phyloP scores from a whole-genome alignment of 2,797 vertebrate species.

The Microhierax caerulescens region DNA sequence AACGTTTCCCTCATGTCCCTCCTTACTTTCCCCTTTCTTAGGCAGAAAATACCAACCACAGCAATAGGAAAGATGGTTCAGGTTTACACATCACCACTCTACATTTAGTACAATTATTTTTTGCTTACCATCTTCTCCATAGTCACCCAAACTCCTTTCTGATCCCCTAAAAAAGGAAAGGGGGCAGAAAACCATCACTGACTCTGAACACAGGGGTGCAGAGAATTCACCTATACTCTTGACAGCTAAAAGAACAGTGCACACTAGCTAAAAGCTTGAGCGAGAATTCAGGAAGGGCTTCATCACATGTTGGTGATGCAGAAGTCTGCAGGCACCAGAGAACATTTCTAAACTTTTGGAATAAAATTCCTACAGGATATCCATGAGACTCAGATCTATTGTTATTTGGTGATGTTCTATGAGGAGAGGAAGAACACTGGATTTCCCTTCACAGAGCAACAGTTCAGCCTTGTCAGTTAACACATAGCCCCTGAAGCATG shows the following conservation, averaged over 20 bases:
- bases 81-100: not conserved
- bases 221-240: not conserved
- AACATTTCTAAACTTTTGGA: not conserved
- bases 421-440: not conserved
- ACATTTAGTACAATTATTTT: not conserved
- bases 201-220: not conserved
- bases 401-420: not conserved
- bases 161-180: conserved; percentile 18
- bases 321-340: not conserved
- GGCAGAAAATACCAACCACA: not conserved
- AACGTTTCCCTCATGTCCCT: not conserved
- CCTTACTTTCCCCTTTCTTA: not conserved
- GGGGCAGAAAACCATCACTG: not conserved
- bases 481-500: not conserved
- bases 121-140: conserved; percentile 57
- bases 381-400: not conserved
- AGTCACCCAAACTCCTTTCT: not conserved
- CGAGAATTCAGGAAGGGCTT: not conserved
- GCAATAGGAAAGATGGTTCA: not conserved
- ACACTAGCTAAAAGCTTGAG: too few relatives aligned
- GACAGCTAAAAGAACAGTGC: not conserved
- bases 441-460: not conserved
- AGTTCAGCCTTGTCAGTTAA: not conserved
- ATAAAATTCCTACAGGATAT: not conserved
- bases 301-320: not conserved